phyloP scores from a whole-genome alignment of 2,113 vertebrate species.

The Opisthocomus hoazin region DNA sequence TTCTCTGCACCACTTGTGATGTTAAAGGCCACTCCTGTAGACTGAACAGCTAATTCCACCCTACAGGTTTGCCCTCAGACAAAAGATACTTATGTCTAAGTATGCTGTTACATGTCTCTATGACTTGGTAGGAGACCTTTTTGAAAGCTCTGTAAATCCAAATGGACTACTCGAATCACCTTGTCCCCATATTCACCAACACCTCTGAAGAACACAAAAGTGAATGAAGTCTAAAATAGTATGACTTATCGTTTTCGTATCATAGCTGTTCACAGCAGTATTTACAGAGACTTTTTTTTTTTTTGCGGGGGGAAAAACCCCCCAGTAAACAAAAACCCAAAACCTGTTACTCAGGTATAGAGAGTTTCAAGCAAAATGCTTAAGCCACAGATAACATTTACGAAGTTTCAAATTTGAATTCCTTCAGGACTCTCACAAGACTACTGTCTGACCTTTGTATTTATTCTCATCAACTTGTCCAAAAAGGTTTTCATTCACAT shows the following conservation, averaged over 20 bases:
- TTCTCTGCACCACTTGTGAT: background rate
- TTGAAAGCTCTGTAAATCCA: background rate
- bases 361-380: background rate
- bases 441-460: background rate
- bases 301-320: too few relatives aligned
- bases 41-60: background rate
- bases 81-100: background rate
- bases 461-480: background rate
- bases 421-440: background rate
- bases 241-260: accelerated
- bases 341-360: background rate
- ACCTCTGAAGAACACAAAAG: background rate
- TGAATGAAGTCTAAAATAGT: background rate
- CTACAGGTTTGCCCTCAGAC: background rate
- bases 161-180: background rate
- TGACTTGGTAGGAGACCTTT: background rate
- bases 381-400: background rate
- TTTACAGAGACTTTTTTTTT: background rate
- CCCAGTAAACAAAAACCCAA: background rate
- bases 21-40: background rate
- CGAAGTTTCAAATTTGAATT: background rate
- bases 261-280: background rate
- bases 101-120: background rate
- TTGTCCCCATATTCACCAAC: background rate
- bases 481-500: background rate